Conservation (phyloP, 2,113 vertebrate genomes). For the Sterrhoptilus dennistouni region DNA sequence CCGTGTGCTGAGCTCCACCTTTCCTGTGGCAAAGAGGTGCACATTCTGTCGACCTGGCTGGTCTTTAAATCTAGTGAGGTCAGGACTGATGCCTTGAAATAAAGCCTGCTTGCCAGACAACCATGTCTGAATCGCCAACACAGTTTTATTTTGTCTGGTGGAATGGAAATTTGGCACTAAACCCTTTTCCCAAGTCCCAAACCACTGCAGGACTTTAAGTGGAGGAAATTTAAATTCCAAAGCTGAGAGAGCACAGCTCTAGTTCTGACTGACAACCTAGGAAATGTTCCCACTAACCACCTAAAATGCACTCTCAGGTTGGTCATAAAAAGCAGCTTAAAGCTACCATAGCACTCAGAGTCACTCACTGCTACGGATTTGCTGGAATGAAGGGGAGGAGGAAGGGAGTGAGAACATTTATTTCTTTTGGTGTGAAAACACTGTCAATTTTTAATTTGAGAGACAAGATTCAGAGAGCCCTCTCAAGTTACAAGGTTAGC, state of each 20-base stretch:
- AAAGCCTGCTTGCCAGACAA: constrained; percentile 62
- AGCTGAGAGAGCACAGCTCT: constrained; percentile 50
- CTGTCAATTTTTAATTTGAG: background rate
- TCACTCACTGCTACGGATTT: background rate
- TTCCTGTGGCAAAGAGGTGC: constrained; percentile 49
- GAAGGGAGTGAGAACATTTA: background rate
- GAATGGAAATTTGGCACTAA: constrained; percentile 72
- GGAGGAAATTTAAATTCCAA: constrained; percentile 68
- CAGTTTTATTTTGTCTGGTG: constrained; percentile 75
- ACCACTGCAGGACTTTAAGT: constrained; percentile 65
- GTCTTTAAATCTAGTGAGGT: constrained; percentile 63
- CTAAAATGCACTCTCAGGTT: constrained; percentile 52
- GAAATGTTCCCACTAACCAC: constrained; percentile 67
- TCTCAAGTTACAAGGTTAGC: background rate
- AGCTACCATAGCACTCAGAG: constrained; percentile 12
- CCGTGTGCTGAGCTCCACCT: background rate
- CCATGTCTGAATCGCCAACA: constrained; percentile 61
- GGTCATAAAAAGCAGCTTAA: constrained; percentile 62
- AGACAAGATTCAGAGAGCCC: background rate
- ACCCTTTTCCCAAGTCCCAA: constrained; percentile 66
- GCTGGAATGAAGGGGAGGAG: background rate
- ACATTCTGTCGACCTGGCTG: constrained; percentile 31
- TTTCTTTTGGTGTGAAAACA: background rate
- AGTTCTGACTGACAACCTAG: constrained; percentile 67
- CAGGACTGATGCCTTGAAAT: constrained; percentile 62